Evolutionary conservation across 2,113 vertebrate species (phyloP).

Genomic region (Dryoscopus gambensis): DNA sequence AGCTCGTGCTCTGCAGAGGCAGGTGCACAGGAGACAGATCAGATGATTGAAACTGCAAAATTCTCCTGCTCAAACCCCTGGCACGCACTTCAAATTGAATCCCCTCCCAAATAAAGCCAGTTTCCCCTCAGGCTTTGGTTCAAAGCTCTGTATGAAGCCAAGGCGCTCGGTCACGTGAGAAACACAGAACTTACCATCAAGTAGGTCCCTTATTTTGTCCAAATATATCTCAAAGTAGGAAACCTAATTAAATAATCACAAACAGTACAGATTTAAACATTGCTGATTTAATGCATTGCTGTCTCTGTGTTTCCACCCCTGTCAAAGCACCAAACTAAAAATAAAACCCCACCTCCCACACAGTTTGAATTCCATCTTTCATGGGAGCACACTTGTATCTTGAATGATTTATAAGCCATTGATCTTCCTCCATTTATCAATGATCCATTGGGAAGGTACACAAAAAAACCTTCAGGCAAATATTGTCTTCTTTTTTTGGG

Average conservation of each 20-base stretch:
- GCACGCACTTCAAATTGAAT: not conserved
- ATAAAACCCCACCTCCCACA: not conserved
- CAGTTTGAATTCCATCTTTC: not conserved
- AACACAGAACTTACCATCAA: slow-evolving; percentile 83
- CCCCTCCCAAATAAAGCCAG: not conserved
- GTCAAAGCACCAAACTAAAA: not conserved
- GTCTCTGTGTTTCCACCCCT: not conserved
- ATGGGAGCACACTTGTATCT: not conserved
- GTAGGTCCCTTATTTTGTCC: slow-evolving; percentile 95
- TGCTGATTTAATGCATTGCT: not conserved
- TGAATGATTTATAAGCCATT: not conserved
- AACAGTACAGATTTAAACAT: not conserved
- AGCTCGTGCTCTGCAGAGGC: not conserved
- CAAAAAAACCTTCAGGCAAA: not conserved
- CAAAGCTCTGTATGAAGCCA: not conserved
- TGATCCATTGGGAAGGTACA: not conserved
- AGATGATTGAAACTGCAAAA: not conserved
- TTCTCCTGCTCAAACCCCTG: not conserved
- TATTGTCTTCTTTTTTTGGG: not conserved
- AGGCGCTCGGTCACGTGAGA: not conserved
- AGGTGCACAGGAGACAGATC: not conserved
- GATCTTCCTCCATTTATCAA: not conserved
- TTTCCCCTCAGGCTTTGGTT: not conserved
- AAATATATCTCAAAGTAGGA: slow-evolving; percentile 99
- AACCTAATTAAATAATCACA: slow-evolving; percentile 75